Evolutionary conservation across 2,113 vertebrate species (phyloP).

Genomic region (Podilymbus podiceps): DNA sequence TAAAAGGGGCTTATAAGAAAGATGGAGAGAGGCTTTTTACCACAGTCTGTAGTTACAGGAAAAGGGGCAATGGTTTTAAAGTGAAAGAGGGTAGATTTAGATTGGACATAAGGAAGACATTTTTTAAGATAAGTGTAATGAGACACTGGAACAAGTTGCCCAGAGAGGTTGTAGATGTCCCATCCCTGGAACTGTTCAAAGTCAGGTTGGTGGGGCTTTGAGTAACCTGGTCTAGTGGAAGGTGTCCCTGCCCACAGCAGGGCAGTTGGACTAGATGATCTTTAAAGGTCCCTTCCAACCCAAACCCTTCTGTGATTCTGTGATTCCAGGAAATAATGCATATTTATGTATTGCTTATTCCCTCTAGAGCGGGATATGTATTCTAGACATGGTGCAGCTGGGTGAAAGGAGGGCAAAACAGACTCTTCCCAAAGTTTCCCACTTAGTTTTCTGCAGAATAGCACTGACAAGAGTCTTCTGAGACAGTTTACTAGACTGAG

Average conservation of each 20-base stretch:
- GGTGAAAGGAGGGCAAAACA: neutral
- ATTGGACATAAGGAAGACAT: neutral
- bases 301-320: neutral
- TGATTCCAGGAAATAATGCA: neutral
- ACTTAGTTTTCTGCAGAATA: neutral
- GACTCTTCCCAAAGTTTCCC: neutral
- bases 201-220: neutral
- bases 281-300: neutral
- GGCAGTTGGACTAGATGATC: neutral
- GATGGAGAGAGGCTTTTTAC: neutral
- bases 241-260: accelerated
- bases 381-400: neutral
- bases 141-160: neutral
- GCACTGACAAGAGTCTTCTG: neutral
- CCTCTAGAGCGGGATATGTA: neutral
- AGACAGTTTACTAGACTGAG: neutral
- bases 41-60: neutral
- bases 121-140: neutral
- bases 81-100: neutral
- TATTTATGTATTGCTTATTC: neutral
- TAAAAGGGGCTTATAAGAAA: neutral
- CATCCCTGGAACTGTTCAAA: neutral
- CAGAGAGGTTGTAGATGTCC: neutral
- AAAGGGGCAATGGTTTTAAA: neutral
- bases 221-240: neutral